Conservation (phyloP, 2,113 vertebrate species). For the Onychorhynchus coronatus region DNA sequence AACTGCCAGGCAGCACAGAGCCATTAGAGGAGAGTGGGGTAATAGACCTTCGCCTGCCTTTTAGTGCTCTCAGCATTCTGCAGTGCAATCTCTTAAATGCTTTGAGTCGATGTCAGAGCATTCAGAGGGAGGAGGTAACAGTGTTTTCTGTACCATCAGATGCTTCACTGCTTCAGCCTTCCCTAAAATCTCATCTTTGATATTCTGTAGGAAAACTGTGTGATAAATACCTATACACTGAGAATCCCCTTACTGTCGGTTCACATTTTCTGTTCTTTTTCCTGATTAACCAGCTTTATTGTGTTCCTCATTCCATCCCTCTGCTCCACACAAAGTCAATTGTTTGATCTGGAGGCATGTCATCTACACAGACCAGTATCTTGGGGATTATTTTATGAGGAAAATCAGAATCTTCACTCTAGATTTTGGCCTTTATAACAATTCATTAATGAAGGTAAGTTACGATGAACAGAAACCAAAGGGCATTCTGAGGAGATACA, state of each 20-base stretch:
- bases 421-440: not conserved
- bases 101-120: fast-evolving
- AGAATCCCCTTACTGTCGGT: not conserved
- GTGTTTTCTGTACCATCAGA: not conserved
- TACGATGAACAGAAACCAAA: not conserved
- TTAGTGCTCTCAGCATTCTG: not conserved
- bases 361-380: not conserved
- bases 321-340: not conserved
- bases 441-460: not conserved
- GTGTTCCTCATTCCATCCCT: not conserved
- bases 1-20: not conserved
- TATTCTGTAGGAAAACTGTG: not conserved
- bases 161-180: not conserved
- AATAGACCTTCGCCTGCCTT: not conserved
- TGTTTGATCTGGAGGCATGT: not conserved
- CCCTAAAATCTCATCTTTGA: not conserved
- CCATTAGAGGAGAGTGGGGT: not conserved
- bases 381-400: not conserved
- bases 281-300: fast-evolving
- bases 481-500: not conserved
- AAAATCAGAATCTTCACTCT: not conserved
- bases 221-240: not conserved
- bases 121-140: not conserved
- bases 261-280: not conserved
- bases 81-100: not conserved